Conservation (phyloP, 2,888 invertebrate species). For the Chalcis sispes region DNA sequence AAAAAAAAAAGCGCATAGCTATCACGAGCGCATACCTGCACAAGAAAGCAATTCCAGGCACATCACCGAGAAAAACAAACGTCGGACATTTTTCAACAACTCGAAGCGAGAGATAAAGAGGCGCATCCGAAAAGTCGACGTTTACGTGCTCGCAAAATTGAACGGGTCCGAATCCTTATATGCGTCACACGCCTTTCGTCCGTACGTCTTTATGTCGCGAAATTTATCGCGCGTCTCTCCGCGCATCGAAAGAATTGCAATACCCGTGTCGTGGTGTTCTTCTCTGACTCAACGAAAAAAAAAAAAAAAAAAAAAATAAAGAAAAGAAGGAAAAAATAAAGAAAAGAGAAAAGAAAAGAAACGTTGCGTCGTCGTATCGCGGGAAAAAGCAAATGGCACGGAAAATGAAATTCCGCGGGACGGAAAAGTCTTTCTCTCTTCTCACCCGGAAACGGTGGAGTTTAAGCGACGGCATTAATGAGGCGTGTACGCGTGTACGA, state of each 20-base stretch:
- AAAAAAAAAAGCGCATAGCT: too few species aligned
- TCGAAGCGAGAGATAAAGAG: not conserved
- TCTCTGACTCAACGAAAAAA: not conserved
- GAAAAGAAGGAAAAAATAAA: not conserved
- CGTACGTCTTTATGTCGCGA: constrained; percentile 45
- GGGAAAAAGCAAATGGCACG: constrained; percentile 59
- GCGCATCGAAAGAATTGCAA: constrained; percentile 36
- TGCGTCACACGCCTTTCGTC: constrained; percentile 7
- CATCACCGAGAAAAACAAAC: too few species aligned
- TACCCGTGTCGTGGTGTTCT: not conserved
- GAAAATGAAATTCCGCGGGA: constrained; percentile 68
- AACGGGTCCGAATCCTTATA: not conserved
- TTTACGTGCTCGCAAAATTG: constrained; percentile 25
- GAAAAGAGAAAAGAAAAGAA: not conserved
- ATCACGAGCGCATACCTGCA: too few species aligned
- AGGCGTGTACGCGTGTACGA: constrained; percentile 6
- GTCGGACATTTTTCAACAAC: not conserved
- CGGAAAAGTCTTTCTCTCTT: too few species aligned
- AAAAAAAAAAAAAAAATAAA: not conserved
- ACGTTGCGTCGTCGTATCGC: constrained; percentile 15
- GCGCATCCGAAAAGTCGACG: not conserved
- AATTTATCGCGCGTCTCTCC: constrained; percentile 43
- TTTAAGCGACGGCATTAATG: constrained; percentile 16
- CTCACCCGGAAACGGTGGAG: constrained; percentile 40
- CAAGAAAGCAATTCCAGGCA: too few species aligned